Percentiles rank a stretch among this genome's conserved stretches.
Conservation (phyloP, 2,113 vertebrate species). For the Calypte anna region DNA sequence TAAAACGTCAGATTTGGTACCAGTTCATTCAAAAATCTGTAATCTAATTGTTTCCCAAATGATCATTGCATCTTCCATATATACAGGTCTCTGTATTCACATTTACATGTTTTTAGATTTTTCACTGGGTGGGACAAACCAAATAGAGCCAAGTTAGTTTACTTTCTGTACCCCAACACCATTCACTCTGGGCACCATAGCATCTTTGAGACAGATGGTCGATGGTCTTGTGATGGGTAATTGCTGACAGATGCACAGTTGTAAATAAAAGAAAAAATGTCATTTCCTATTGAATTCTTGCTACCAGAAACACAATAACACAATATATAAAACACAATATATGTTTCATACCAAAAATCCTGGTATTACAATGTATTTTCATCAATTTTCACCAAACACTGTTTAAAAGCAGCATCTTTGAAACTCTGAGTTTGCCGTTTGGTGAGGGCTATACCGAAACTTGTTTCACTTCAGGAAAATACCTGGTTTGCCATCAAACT, state of each 20-base stretch:
- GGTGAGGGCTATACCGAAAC: neutral
- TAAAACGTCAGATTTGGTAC: neutral
- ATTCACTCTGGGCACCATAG: neutral
- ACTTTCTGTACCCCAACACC: neutral
- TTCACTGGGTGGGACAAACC: neutral
- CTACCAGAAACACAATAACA: neutral
- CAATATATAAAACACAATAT: neutral
- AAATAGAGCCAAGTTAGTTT: neutral
- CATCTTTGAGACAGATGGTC: slow-evolving; percentile 54
- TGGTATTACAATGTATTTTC: slow-evolving; percentile 18
- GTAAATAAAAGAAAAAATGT: slow-evolving; percentile 35
- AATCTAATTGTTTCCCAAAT: neutral
- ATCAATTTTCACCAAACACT: neutral
- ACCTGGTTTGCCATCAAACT: neutral
- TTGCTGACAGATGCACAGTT: slow-evolving; percentile 37
- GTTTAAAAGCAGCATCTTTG: neutral
- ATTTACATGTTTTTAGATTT: neutral
- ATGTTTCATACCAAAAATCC: slow-evolving; percentile 4
- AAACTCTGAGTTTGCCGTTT: neutral
- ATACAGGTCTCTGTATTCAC: neutral
- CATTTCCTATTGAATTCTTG: neutral
- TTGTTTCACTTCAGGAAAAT: neutral
- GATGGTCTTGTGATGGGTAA: neutral
- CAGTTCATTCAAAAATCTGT: neutral
- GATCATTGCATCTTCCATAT: neutral